Evolutionary conservation across 2,113 vertebrate genomes (phyloP).

Genomic region (Proteles cristata): DNA sequence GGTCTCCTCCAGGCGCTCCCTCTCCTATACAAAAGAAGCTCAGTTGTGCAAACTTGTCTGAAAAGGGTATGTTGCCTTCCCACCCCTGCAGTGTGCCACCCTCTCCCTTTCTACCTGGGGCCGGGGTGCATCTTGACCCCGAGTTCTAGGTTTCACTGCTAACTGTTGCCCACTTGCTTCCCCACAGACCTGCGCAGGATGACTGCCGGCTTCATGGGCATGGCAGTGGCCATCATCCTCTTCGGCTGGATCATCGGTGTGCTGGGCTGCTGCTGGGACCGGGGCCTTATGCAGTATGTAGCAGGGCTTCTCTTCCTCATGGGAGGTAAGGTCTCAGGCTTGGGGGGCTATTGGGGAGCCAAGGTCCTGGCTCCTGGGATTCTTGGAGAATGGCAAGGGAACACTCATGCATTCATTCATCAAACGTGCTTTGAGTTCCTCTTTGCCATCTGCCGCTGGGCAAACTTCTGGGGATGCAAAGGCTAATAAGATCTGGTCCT

Average conservation of each 20-base stretch:
- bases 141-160: neutral
- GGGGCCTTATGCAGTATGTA: slow-evolving; percentile 99
- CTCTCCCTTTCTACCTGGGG: too few relatives aligned
- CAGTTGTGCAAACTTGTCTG: neutral
- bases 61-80: neutral
- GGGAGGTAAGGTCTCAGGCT: slow-evolving; percentile 92
- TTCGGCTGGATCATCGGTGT: slow-evolving; percentile 98
- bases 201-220: slow-evolving; percentile 99
- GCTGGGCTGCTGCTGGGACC: slow-evolving; percentile 98
- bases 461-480: neutral
- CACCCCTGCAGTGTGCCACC: fast-evolving
- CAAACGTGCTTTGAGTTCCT: neutral
- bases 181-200: slow-evolving; percentile 95
- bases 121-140: fast-evolving
- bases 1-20: fast-evolving
- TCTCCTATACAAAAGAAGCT: neutral
- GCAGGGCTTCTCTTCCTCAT: slow-evolving; percentile 99
- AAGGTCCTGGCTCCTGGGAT: neutral
- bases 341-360: fast-evolving
- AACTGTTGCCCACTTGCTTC: neutral
- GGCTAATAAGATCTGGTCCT: neutral
- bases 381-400: neutral
- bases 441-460: neutral
- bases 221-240: slow-evolving; percentile 98
- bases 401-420: neutral